Evolutionary conservation across 2,888 invertebrate genomes (phyloP).

Genomic region (Desoria tigrina): DNA sequence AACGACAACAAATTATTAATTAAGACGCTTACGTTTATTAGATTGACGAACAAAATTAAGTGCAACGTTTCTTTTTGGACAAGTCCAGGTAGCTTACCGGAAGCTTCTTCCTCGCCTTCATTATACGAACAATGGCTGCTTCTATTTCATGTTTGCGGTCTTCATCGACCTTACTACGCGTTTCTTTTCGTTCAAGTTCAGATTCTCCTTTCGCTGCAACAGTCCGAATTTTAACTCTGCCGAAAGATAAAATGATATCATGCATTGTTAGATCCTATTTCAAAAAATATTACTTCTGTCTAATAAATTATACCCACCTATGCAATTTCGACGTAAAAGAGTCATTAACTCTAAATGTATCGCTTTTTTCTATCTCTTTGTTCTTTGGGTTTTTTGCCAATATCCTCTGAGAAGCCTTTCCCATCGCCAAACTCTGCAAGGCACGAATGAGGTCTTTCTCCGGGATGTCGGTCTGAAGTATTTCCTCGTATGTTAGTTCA

Average conservation of each 20-base stretch:
- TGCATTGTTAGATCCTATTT: background rate
- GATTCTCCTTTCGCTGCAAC: constrained; percentile 95
- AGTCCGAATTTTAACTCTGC: constrained; percentile 87
- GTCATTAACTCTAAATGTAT: constrained; percentile 94
- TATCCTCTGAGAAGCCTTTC: constrained; percentile 92
- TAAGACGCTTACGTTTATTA: too few species aligned
- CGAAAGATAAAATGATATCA: constrained; percentile 36
- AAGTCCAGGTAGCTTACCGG: constrained; percentile 70
- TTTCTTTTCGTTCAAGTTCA: constrained; percentile 98
- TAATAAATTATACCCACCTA: constrained; percentile 62
- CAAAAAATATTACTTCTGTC: background rate
- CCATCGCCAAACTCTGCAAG: constrained; percentile 95
- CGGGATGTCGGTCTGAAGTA: constrained; percentile 97
- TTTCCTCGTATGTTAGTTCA: constrained; percentile 86
- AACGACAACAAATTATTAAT: too few species aligned
- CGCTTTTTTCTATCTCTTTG: constrained; percentile 92
- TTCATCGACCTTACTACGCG: constrained; percentile 95
- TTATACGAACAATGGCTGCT: constrained; percentile 97
- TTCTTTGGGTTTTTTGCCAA: constrained; percentile 92
- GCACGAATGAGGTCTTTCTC: constrained; percentile 94
- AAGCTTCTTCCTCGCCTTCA: constrained; percentile 97
- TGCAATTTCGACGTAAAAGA: constrained; percentile 96
- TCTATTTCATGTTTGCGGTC: constrained; percentile 99
- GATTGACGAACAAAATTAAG: too few species aligned
- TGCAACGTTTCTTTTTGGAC: too few species aligned